These are phyloP conservation scores for Indicator indicator DNA, from an alignment of 2,113 vertebrate species.

Conservation along the genomic window DNA sequence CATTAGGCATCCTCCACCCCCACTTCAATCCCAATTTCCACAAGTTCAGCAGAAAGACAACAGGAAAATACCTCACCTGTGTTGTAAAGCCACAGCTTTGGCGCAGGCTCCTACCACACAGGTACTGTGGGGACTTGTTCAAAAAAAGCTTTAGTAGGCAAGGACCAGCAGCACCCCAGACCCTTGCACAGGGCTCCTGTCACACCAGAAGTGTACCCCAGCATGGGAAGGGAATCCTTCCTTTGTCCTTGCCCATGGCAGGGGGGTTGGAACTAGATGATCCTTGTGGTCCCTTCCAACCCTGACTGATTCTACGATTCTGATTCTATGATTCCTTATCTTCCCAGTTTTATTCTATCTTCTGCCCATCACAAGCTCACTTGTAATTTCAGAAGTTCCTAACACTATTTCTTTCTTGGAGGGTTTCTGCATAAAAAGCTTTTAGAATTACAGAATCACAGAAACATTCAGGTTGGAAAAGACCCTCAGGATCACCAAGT, in stretches of 20 bases:
- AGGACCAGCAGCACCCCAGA: neutral
- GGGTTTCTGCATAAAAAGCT: neutral
- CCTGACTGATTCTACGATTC: too few species aligned
- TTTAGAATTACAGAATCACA: neutral
- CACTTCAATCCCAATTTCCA: neutral
- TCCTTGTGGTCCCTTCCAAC: too few species aligned
- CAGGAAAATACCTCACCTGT: conserved; percentile 20
- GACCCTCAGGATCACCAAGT: too few species aligned
- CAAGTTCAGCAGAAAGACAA: neutral
- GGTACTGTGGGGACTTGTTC: neutral
- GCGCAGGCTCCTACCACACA: neutral
- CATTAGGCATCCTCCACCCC: neutral
- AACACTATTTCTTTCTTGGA: neutral
- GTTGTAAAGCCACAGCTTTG: neutral
- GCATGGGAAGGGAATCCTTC: neutral
- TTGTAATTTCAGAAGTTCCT: neutral
- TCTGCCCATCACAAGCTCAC: neutral
- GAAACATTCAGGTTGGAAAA: too few species aligned
- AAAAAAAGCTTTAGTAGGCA: neutral
- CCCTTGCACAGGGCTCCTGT: neutral
- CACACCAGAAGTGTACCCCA: neutral
- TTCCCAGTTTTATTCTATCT: neutral
- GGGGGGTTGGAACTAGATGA: too few species aligned
- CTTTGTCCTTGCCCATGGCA: too few species aligned
- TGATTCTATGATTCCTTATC: too few species aligned